phyloP scores from a whole-genome alignment of 2,113 vertebrate species.

The Psettodes erumei region DNA sequence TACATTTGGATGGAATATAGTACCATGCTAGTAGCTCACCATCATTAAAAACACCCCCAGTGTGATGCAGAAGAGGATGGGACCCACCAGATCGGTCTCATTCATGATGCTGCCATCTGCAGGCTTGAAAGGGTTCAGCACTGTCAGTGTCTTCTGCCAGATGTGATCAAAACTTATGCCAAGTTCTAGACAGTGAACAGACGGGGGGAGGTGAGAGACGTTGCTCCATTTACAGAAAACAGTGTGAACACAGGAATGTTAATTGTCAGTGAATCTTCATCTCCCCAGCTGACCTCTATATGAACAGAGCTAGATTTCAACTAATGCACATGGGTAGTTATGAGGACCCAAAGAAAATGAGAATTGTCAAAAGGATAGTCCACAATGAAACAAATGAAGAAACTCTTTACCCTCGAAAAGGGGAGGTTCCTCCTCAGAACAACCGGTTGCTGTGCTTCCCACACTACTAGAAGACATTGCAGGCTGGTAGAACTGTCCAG shows the following conservation, averaged over 20 bases:
- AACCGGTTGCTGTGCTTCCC: not conserved
- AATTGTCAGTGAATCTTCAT: not conserved
- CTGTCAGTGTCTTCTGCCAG: constrained; percentile 92
- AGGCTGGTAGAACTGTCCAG: not conserved
- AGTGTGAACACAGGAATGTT: not conserved
- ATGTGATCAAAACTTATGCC: constrained; percentile 93
- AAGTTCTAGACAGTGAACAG: constrained; percentile 83
- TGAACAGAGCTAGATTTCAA: not conserved
- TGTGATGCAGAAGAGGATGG: constrained; percentile 87
- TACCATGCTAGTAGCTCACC: constrained; percentile 73
- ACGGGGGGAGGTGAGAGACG: not conserved
- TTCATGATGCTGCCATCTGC: constrained; percentile 94
- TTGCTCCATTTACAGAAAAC: not conserved
- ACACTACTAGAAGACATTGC: not conserved
- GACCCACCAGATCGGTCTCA: constrained; percentile 90
- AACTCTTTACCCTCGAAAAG: not conserved
- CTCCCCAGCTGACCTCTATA: not conserved
- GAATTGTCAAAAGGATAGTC: not conserved
- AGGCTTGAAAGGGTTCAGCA: constrained; percentile 90
- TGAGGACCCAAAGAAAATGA: not conserved
- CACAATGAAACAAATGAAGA: not conserved
- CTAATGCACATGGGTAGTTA: not conserved
- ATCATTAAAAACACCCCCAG: constrained; percentile 87
- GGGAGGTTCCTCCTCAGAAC: not conserved
- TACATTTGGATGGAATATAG: not conserved